Percentiles rank a stretch among this genome's conserved stretches.
These are phyloP conservation scores for Ophioninae sp. DNA, from an alignment of 2,888 invertebrate genomes.

Conservation along the genomic window DNA sequence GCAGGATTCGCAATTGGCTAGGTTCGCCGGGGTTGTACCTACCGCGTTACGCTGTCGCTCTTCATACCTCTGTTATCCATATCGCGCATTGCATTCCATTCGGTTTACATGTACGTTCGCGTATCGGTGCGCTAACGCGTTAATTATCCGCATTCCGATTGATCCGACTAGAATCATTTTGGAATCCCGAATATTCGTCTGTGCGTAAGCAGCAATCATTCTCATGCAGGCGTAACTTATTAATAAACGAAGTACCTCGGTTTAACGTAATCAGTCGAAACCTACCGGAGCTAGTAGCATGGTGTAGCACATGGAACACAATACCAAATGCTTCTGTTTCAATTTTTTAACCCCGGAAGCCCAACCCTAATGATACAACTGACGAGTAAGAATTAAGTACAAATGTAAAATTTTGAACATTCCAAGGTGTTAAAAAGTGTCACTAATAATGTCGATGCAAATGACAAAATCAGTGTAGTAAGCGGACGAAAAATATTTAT, in stretches of 20 bases:
- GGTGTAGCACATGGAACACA: not conserved
- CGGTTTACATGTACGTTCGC: not conserved
- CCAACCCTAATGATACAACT: not conserved
- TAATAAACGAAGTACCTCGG: not conserved
- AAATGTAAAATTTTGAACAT: too few relatives aligned
- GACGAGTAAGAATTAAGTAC: too few relatives aligned
- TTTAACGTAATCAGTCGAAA: not conserved
- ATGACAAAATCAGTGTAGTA: not conserved
- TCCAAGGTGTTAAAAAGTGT: not conserved
- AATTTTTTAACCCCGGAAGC: not conserved
- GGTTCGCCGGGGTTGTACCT: slow-evolving; percentile 60
- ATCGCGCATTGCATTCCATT: slow-evolving; percentile 25
- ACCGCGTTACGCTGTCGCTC: slow-evolving; percentile 35
- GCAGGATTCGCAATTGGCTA: slow-evolving; percentile 66
- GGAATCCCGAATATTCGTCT: slow-evolving; percentile 14
- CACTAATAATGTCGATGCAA: not conserved
- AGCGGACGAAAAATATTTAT: not conserved
- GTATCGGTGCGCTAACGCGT: slow-evolving; percentile 37
- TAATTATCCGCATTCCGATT: slow-evolving; percentile 58
- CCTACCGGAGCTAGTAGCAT: not conserved
- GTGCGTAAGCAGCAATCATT: not conserved
- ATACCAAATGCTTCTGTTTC: not conserved
- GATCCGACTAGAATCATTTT: slow-evolving; percentile 40
- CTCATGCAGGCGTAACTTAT: not conserved
- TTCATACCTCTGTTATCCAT: slow-evolving; percentile 41